phyloP scores from a whole-genome alignment of 2,113 vertebrate species.

The Fregata magnificens region DNA sequence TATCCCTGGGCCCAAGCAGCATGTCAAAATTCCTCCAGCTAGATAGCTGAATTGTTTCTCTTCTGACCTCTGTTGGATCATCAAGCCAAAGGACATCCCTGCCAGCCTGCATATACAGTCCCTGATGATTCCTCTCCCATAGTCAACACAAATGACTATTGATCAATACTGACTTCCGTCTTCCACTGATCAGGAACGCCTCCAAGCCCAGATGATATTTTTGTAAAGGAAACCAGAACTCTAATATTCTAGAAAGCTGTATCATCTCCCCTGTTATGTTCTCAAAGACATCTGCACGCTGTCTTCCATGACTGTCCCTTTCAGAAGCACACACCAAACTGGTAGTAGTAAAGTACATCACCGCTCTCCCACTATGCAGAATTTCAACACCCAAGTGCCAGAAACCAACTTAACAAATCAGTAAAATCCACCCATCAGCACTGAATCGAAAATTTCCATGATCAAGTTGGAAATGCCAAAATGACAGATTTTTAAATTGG shows the following conservation, averaged over 20 bases:
- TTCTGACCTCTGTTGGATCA: slow-evolving; percentile 6
- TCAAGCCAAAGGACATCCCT: neutral
- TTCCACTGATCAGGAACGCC: neutral
- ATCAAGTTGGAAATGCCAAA: neutral
- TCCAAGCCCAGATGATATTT: neutral
- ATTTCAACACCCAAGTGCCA: neutral
- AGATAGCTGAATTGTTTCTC: neutral
- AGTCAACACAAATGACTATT: neutral
- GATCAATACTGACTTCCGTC: neutral
- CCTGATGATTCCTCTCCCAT: neutral
- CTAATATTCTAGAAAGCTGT: neutral
- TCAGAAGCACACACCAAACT: neutral
- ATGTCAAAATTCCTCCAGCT: neutral
- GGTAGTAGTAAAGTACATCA: neutral
- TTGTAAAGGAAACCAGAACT: neutral
- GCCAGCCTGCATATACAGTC: neutral
- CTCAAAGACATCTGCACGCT: neutral
- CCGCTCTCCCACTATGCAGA: rapidly evolving
- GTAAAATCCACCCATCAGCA: neutral
- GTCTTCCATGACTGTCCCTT: neutral
- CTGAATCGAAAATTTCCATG: neutral
- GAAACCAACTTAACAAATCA: neutral
- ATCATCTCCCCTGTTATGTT: neutral
- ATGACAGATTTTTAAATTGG: neutral
- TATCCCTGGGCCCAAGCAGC: neutral